Evolutionary conservation across 2,888 invertebrate species (phyloP), one percentile per base, ranked within the genome.

Genomic region (Glaucopsyche alexis): DNA sequence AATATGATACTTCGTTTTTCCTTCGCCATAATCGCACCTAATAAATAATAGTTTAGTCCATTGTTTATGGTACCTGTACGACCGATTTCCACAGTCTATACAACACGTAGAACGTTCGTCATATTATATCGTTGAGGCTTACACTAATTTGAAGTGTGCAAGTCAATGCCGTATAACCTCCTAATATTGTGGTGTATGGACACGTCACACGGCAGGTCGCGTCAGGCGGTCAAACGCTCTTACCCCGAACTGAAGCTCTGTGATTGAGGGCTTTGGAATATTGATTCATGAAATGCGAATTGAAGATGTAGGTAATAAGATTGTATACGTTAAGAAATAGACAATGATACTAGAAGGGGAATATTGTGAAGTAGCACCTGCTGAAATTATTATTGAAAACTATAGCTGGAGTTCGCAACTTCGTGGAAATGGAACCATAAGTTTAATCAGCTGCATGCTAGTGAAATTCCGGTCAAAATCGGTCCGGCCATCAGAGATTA

Each of bases 201-300:
- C n/a, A n/a, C 82, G 85, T n/a, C n/a, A 86, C 85, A 84, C 88
- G 91, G 90, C 89, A 88, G 89, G 87, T 87, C 86, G 81, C 79
- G n/a, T n/a, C 81, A 81, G 79, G 79, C 85, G 86, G 86, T 85
- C 87, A 84, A 84, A 84, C 85, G 85, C 82, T 81, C 85, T 84
- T 84, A 86, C 87, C 89, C 89, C 89, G 89, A 89, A 89, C 89
- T 88, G 89, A 89, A 89, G 89, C 86, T 81, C 85, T 87, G 88
- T 83, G 84, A 88, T 90, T 89, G 87, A 85, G 86, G 19, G 65
- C 55, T 52, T 29, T 71, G 69, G 38, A 14, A 67, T 52, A 65
- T 42, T 55, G 42, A 67, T 55, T 69, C 73, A 52, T 72, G 38
- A 70, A 16, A 65, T 29, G 40, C 29, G 9, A 11, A 55, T 19